phyloP scores from a whole-genome alignment of 2,113 vertebrate genomes.

The Nothocercus julius region DNA sequence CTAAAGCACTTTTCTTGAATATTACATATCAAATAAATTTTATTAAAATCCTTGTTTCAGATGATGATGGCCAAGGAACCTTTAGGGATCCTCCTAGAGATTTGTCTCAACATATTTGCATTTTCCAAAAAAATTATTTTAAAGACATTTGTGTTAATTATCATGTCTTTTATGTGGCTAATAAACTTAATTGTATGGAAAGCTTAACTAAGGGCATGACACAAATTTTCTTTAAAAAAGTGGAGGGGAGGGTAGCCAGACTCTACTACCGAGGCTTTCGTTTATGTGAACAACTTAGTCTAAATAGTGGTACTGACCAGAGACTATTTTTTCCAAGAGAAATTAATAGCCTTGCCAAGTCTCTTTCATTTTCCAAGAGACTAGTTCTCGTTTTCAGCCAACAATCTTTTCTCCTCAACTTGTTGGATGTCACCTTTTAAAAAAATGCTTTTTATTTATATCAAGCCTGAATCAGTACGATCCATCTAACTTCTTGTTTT shows the following conservation, averaged over 20 bases:
- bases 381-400: conserved; percentile 11
- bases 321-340: neutral
- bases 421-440: conserved; percentile 34
- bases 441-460: conserved; percentile 9
- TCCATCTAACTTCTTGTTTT: neutral
- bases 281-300: neutral
- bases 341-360: neutral
- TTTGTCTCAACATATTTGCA: neutral
- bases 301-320: neutral
- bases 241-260: neutral
- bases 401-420: neutral
- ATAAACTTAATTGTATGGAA: neutral
- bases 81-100: neutral
- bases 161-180: neutral
- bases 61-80: neutral
- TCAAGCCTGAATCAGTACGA: neutral
- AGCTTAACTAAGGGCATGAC: neutral
- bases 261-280: neutral
- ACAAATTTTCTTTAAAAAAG: neutral
- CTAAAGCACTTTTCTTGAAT: neutral
- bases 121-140: neutral
- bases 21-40: neutral
- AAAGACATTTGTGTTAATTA: neutral
- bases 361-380: neutral
- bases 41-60: neutral